Conservation (phyloP, 1,140 invertebrate genomes). For the Popillia japonica region DNA sequence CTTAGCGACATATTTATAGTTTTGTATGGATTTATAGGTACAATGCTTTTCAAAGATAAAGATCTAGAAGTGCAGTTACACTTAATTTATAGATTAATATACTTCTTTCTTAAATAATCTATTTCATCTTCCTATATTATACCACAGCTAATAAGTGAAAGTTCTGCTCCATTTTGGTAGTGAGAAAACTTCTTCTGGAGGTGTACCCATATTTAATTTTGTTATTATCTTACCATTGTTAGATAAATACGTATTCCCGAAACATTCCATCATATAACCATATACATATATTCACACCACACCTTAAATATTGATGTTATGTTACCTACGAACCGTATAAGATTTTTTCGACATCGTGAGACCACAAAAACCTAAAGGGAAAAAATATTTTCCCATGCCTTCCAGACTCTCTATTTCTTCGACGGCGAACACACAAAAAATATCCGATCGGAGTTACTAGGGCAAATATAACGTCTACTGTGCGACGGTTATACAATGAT, state of each 20-base stretch:
- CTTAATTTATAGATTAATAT: no score
- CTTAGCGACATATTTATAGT: no score
- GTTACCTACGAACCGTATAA: conserved; percentile 10
- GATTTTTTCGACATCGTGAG: conserved; percentile 31
- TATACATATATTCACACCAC: conserved; percentile 4
- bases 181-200: neutral
- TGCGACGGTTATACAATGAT: conserved; percentile 27
- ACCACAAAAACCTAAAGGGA: conserved; percentile 24
- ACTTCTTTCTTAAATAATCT: no score
- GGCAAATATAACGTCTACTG: conserved; percentile 29
- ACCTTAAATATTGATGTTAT: neutral
- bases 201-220: neutral
- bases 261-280: neutral
- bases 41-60: no score
- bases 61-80: no score
- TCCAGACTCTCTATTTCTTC: conserved; percentile 15
- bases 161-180: neutral
- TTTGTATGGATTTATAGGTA: no score
- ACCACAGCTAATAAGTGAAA: neutral
- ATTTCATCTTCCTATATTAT: no score
- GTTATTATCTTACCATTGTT: conserved; percentile 7
- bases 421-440: conserved; percentile 28
- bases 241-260: neutral
- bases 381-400: conserved; percentile 35
- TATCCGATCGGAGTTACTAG: conserved; percentile 31